Percentiles rank a stretch among this genome's conserved stretches.
Evolutionary conservation across 2,797 vertebrate species (phyloP).

Genomic region (Parotocinclus haroldoi): DNA sequence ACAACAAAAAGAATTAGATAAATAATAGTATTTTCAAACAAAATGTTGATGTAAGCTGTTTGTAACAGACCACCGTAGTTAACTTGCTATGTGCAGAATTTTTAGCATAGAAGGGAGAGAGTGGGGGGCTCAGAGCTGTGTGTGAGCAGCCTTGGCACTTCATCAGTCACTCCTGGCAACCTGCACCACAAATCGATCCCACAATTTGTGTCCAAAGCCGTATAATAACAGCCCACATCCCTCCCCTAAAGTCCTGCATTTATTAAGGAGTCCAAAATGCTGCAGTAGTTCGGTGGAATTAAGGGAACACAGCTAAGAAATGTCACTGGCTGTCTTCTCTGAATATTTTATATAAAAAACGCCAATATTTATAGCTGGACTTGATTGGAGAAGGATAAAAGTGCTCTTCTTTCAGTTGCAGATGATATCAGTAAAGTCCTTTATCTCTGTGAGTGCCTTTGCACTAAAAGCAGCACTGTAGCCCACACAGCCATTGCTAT

Average conservation of each 20-base stretch:
- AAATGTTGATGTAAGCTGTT: slow-evolving; percentile 5
- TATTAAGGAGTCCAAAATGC: slow-evolving; percentile 29
- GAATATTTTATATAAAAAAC: not conserved
- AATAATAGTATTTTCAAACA: not conserved
- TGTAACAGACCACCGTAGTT: slow-evolving; percentile 19
- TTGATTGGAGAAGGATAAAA: slow-evolving; percentile 14
- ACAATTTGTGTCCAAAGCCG: slow-evolving; percentile 52
- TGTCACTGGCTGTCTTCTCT: slow-evolving; percentile 3
- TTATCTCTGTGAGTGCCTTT: slow-evolving; percentile 34
- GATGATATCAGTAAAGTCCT: slow-evolving; percentile 37
- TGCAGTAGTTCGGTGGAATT: slow-evolving; percentile 10
- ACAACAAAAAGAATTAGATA: no score
- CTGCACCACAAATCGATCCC: slow-evolving; percentile 52
- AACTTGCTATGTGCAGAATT: slow-evolving; percentile 89
- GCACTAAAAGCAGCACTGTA: slow-evolving; percentile 35
- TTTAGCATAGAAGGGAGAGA: slow-evolving; percentile 83
- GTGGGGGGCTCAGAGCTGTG: slow-evolving; percentile 66
- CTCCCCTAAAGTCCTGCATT: slow-evolving; percentile 37
- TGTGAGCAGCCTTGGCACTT: slow-evolving; percentile 57
- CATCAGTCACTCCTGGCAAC: slow-evolving; percentile 63
- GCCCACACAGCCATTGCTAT: slow-evolving; percentile 46
- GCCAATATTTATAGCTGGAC: not conserved
- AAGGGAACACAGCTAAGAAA: not conserved
- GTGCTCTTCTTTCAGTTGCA: slow-evolving; percentile 32
- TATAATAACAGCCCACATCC: slow-evolving; percentile 45